Evolutionary conservation across 2,888 invertebrate species (phyloP).

Genomic region (Acleris literana): DNA sequence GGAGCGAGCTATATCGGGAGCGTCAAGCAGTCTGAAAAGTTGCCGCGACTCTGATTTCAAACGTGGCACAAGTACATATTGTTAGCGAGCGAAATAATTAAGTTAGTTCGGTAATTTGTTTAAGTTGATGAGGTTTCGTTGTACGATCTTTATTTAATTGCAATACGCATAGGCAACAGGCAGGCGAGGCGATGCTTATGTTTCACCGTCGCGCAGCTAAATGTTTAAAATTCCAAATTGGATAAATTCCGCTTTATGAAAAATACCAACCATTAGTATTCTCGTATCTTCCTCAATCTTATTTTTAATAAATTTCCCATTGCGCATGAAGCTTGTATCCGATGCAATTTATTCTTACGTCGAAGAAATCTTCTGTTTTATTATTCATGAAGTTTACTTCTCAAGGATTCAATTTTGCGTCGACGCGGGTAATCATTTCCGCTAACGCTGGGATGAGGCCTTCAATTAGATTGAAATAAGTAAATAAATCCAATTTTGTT

Average conservation of each 20-base stretch:
- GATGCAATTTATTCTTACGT: slow-evolving; percentile 25
- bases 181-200: background rate
- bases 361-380: slow-evolving; percentile 25
- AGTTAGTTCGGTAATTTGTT: slow-evolving; percentile 32
- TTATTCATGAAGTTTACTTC: slow-evolving; percentile 35
- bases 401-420: slow-evolving; percentile 31
- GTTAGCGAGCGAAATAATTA: slow-evolving; percentile 44
- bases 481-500: too few species aligned
- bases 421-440: slow-evolving; percentile 26
- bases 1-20: slow-evolving; percentile 69
- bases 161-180: too few species aligned
- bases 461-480: slow-evolving; percentile 20
- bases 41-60: slow-evolving; percentile 47
- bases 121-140: slow-evolving; percentile 20
- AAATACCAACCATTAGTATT: too few species aligned
- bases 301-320: background rate
- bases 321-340: background rate
- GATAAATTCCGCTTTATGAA: too few species aligned
- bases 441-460: slow-evolving; percentile 12
- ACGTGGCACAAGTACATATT: slow-evolving; percentile 40
- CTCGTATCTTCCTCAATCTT: too few species aligned
- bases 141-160: slow-evolving; percentile 27
- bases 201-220: background rate
- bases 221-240: too few species aligned
- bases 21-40: slow-evolving; percentile 81